Evolutionary conservation across 2,797 vertebrate species (phyloP), one percentile per base, ranked within the genome.

Genomic region (Propithecus deckenii): DNA sequence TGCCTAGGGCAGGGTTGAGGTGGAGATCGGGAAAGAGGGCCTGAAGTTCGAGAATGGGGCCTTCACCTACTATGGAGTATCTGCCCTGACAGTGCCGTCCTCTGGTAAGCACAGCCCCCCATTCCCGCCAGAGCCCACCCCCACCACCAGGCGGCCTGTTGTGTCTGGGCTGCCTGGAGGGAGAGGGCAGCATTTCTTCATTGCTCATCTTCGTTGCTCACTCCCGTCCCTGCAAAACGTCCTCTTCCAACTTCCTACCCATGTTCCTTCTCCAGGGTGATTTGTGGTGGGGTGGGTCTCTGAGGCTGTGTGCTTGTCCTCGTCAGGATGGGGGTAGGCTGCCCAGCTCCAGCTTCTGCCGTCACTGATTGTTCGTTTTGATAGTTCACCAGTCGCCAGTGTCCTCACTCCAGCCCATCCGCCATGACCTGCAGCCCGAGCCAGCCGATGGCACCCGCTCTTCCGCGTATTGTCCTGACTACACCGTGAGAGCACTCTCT

Each of bases 31-130:
- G 6, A 99, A 99, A 96, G 99, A 99, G 97, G 99, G 99, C 35
- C 98, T 99, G 97, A 99, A 99, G 98, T 99, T 99, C 95, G 99
- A 99, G 97, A 99, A 99, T 0, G 99, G 99, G 13, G 99, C 99
- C 7, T 99, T 99, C 89, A 99, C 99, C 0, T 99, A 99, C 97
- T 99, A 99, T 0, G 99, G 99, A 0, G 99, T 99, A 15, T 99
- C 99, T 0, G 99, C 99, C 0, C 98, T 99, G 20, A 99, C 99
- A 1, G 98, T 98, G 6, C 99, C 99, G 0, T 99, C 99, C 35
- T 99, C 99, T 83, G 99, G 99, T 99, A 96, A 92, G 32, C 30
- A 57, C 50, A 4, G 41, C 32, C 25, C 50, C 23, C 43, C 48
- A 55, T 59, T 46, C 35, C 14, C 10, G 35, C 43, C 22, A 25